Percentiles rank a stretch among this genome's conserved stretches.
Conservation (phyloP, 2,888 invertebrate genomes). For the Phengaris alcon region DNA sequence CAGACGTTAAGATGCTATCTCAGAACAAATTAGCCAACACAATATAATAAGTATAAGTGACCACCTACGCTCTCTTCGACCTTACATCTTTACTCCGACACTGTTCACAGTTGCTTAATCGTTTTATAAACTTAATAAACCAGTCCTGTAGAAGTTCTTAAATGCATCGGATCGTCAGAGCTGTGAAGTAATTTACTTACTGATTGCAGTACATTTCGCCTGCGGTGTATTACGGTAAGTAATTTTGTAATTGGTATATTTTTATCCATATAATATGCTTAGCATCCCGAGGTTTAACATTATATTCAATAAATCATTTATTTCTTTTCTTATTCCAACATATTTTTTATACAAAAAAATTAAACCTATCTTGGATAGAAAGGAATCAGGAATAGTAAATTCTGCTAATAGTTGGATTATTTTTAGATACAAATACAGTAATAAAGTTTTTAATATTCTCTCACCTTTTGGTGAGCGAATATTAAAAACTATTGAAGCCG, state of each 20-base stretch:
- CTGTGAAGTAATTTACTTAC: constrained; percentile 27
- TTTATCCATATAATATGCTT: neutral
- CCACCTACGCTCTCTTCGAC: constrained; percentile 23
- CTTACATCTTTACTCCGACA: constrained; percentile 30
- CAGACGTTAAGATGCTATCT: constrained; percentile 23
- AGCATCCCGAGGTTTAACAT: neutral
- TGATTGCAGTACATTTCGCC: constrained; percentile 27
- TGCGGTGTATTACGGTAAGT: constrained; percentile 28
- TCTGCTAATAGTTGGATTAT: too few species aligned
- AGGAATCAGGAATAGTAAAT: too few species aligned
- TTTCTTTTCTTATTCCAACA: too few species aligned
- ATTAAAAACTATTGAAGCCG: neutral
- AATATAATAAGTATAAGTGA: constrained; percentile 28
- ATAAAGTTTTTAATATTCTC: neutral
- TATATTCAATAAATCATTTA: neutral
- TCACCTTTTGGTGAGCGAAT: neutral
- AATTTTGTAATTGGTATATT: constrained; percentile 17
- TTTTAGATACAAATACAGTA: neutral
- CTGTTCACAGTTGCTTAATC: constrained; percentile 27
- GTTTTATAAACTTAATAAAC: constrained; percentile 27
- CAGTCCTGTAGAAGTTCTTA: constrained; percentile 26
- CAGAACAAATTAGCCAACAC: constrained; percentile 29
- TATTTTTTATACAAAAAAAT: too few species aligned
- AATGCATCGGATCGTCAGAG: constrained; percentile 12
- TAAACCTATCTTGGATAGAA: too few species aligned